These are phyloP conservation scores for Synaphobranchus kaupii DNA, from an alignment of 2,797 vertebrate genomes.

Conservation along the genomic window DNA sequence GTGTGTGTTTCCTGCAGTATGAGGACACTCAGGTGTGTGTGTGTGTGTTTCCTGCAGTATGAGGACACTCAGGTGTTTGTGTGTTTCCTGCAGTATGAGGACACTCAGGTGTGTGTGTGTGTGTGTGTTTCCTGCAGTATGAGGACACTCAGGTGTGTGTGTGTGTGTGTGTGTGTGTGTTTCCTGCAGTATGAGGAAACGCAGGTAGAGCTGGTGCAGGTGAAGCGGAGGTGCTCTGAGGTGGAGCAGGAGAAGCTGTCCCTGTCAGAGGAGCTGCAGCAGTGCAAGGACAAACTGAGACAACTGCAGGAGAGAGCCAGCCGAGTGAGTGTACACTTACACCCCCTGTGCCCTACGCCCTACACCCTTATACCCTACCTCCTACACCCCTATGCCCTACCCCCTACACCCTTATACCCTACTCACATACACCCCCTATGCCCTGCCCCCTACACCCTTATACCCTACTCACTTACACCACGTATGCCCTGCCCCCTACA, in stretches of 20 bases:
- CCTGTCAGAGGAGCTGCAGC: constrained; percentile 84
- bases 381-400: too few relatives aligned
- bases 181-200: constrained; percentile 82
- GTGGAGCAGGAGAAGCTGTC: constrained; percentile 86
- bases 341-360: not conserved
- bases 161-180: constrained; percentile 29
- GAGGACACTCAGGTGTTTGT: not conserved
- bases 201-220: constrained; percentile 81
- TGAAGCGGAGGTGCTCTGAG: constrained; percentile 84
- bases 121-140: constrained; percentile 68
- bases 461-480: too few relatives aligned
- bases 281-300: constrained; percentile 89
- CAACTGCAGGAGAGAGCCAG: constrained; percentile 88
- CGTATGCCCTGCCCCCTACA: too few relatives aligned
- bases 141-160: constrained; percentile 9
- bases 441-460: too few relatives aligned
- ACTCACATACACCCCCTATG: too few relatives aligned
- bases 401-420: too few relatives aligned
- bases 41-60: not conserved
- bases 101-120: constrained; percentile 22
- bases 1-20: not conserved
- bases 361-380: not conserved
- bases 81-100: not conserved
- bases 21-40: not conserved
- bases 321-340: constrained; percentile 75